phyloP scores from a whole-genome alignment of 1,140 invertebrate species.

The Apis cerana region DNA sequence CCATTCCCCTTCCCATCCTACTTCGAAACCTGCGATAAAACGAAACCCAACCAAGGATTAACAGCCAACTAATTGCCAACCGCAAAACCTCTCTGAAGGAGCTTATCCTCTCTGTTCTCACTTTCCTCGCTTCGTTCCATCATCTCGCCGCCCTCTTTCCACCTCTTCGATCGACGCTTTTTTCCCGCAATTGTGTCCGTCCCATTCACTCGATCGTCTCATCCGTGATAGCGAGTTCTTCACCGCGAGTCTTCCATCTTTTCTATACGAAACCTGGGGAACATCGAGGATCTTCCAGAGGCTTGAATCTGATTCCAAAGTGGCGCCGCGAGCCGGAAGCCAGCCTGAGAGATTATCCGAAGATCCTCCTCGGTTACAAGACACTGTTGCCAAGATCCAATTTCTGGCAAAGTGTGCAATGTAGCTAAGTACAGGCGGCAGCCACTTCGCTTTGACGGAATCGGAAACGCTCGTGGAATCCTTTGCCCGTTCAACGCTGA shows the following conservation, averaged over 20 bases:
- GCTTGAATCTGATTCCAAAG: conserved; percentile 53
- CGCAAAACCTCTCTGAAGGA: conserved; percentile 34
- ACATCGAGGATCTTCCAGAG: not conserved
- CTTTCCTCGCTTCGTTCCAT: not conserved
- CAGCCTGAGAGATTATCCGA: conserved; percentile 61
- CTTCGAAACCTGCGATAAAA: not conserved
- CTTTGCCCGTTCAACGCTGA: conserved; percentile 34
- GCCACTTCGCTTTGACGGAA: conserved; percentile 63
- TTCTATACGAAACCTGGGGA: not conserved
- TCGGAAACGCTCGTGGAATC: conserved; percentile 50
- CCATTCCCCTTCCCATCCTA: not conserved
- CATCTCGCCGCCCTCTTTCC: not conserved
- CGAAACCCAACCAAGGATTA: conserved; percentile 37
- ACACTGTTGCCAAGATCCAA: conserved; percentile 57
- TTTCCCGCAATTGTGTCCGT: not conserved
- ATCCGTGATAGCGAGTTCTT: not conserved
- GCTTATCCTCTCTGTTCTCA: not conserved
- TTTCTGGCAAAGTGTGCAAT: conserved; percentile 60
- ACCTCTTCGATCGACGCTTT: no score
- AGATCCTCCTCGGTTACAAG: conserved; percentile 56
- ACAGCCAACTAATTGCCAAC: conserved; percentile 55
- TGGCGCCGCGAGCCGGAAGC: conserved; percentile 48
- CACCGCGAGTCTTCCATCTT: conserved; percentile 1
- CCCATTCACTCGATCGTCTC: conserved; percentile 4
- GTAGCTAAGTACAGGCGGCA: conserved; percentile 54